Evolutionary conservation across 2,113 vertebrate genomes (phyloP).

Genomic region (Hymenochirus boettgeri): DNA sequence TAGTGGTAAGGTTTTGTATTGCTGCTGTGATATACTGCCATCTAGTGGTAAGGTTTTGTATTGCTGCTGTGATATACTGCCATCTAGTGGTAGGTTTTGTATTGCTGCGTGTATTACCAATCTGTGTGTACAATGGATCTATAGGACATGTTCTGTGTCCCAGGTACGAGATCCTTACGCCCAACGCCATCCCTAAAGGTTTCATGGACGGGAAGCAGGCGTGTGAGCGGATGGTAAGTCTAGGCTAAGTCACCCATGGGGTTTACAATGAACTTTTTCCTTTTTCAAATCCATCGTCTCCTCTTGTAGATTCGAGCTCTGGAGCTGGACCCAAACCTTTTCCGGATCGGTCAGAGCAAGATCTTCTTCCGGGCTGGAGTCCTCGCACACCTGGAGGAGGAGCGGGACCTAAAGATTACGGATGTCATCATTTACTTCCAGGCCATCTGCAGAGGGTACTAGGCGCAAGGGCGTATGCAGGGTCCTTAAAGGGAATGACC

Average conservation of each 20-base stretch:
- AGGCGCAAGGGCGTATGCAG: conserved; percentile 94
- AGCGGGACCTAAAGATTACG: conserved; percentile 94
- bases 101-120: neutral
- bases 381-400: conserved; percentile 92
- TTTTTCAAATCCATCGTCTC: neutral
- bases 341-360: conserved; percentile 96
- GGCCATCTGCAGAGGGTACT: conserved; percentile 87
- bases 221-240: too few species aligned
- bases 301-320: conserved; percentile 81
- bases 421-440: conserved; percentile 98
- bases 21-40: too few species aligned
- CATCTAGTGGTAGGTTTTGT: neutral
- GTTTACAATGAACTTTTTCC: neutral
- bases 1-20: too few species aligned
- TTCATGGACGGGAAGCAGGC: conserved; percentile 99
- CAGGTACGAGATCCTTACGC: conserved; percentile 96
- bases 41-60: too few species aligned
- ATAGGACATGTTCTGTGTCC: too few species aligned
- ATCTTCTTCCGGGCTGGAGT: conserved; percentile 97
- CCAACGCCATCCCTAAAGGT: conserved; percentile 92
- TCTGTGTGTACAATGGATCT: too few species aligned
- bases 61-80: neutral
- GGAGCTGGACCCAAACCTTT: conserved; percentile 93
- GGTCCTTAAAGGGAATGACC: too few species aligned
- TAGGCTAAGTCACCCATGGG: neutral